phyloP scores from a whole-genome alignment of 1,140 invertebrate genomes.

The Dolichoris vasculosae region DNA sequence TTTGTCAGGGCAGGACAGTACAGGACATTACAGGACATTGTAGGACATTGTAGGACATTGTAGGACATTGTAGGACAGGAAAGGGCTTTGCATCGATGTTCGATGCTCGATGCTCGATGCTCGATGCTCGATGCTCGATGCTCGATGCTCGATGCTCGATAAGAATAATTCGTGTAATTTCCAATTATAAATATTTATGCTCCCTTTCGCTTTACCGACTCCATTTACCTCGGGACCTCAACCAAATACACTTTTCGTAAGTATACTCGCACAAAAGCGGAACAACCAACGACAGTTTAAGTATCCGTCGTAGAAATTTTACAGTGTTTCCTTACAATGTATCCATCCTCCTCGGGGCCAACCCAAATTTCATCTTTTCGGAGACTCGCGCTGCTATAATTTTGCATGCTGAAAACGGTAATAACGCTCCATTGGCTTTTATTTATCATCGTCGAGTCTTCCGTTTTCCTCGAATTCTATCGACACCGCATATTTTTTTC shows the following conservation, averaged over 20 bases:
- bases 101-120: conserved; percentile 1
- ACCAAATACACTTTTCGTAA: not conserved
- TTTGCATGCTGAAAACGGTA: not conserved
- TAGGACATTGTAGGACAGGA: too few relatives aligned
- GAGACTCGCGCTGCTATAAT: not conserved
- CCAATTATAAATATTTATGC: conserved; percentile 8
- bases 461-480: not conserved
- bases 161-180: conserved; percentile 27
- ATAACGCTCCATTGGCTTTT: not conserved
- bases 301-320: not conserved
- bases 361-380: not conserved
- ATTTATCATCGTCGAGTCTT: not conserved
- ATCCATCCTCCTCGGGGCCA: not conserved
- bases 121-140: conserved; percentile 8
- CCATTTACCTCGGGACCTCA: not conserved
- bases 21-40: too few relatives aligned
- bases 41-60: too few relatives aligned
- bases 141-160: conserved; percentile 1
- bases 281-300: not conserved
- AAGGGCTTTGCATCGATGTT: conserved; percentile 6
- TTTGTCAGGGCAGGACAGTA: conserved; percentile 28
- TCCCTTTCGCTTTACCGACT: too few relatives aligned
- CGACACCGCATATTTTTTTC: too few relatives aligned
- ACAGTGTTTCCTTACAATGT: conserved; percentile 19
- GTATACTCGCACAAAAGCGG: not conserved